A percentile compares a stretch with the other conserved stretches of the same genome.
phyloP scores from a whole-genome alignment of 2,797 vertebrate genomes.

The Onychomys arenicola region DNA sequence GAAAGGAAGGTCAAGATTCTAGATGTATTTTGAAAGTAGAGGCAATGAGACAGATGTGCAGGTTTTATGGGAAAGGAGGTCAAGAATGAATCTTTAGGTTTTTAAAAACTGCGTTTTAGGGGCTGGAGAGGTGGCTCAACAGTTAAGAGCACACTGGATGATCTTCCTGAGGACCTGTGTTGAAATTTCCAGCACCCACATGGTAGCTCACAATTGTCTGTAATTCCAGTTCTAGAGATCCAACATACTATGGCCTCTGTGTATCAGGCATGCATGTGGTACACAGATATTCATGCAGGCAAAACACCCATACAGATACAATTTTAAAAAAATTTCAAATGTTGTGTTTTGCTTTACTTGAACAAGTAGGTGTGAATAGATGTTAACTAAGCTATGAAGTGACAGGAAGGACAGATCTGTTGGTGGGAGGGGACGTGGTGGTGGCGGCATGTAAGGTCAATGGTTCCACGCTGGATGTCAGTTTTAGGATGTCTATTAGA shows the following conservation, averaged over 20 bases:
- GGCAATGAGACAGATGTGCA: neutral
- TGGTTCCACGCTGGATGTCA: neutral
- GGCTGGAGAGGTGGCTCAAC: neutral
- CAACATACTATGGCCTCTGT: neutral
- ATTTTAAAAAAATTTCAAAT: neutral
- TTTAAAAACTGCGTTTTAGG: neutral
- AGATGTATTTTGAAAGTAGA: constrained; percentile 27
- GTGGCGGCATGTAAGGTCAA: neutral
- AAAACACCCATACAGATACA: neutral
- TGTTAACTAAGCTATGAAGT: neutral
- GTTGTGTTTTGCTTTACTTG: neutral
- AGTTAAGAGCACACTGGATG: neutral
- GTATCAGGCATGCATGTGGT: neutral
- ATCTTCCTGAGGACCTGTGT: neutral
- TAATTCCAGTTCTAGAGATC: neutral
- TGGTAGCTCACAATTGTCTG: neutral
- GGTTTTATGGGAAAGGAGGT: constrained; percentile 29
- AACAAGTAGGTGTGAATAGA: constrained; percentile 42
- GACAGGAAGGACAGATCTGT: neutral
- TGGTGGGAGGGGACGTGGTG: neutral
- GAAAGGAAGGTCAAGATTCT: constrained; percentile 18
- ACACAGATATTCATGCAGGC: neutral
- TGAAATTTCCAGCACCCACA: neutral
- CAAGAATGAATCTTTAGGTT: constrained; percentile 13
- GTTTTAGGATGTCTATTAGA: constrained; percentile 25